Evolutionary conservation across 2,888 invertebrate species (phyloP).

Genomic region (Exephanes ischioxanthus): DNA sequence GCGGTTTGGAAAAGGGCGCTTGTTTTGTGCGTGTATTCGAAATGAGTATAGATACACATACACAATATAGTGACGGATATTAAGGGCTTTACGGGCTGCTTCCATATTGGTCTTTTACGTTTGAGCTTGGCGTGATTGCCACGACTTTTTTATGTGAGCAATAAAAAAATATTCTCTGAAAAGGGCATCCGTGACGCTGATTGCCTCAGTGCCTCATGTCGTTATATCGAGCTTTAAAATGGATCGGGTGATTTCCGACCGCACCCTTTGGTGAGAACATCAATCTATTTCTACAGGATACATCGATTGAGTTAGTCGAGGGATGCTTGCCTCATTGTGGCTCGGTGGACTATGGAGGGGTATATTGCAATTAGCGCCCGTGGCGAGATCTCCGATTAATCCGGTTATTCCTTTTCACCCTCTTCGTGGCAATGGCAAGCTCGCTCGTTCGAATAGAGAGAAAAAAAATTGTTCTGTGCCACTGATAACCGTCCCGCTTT

Average conservation of each 20-base stretch:
- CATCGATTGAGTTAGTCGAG: slow-evolving; percentile 25
- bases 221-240: slow-evolving; percentile 51
- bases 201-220: not conserved
- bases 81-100: too few species aligned
- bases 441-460: not conserved
- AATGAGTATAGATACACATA: too few species aligned
- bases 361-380: slow-evolving; percentile 28
- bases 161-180: not conserved
- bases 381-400: slow-evolving; percentile 8
- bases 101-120: not conserved
- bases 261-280: slow-evolving; percentile 47
- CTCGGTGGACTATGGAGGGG: not conserved
- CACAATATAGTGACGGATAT: too few species aligned
- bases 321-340: slow-evolving; percentile 2
- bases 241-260: slow-evolving; percentile 58
- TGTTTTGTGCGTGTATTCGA: too few species aligned
- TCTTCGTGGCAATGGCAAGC: not conserved
- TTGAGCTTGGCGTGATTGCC: not conserved
- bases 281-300: slow-evolving; percentile 35
- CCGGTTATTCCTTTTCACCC: slow-evolving; percentile 6
- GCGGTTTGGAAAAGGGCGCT: too few species aligned
- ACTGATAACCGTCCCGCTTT: not conserved
- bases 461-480: not conserved
- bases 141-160: not conserved
- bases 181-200: not conserved